Percentiles rank a stretch among this genome's conserved stretches.
Evolutionary conservation across 2,888 invertebrate species (phyloP).

Genomic region (Heliconius ismenius): DNA sequence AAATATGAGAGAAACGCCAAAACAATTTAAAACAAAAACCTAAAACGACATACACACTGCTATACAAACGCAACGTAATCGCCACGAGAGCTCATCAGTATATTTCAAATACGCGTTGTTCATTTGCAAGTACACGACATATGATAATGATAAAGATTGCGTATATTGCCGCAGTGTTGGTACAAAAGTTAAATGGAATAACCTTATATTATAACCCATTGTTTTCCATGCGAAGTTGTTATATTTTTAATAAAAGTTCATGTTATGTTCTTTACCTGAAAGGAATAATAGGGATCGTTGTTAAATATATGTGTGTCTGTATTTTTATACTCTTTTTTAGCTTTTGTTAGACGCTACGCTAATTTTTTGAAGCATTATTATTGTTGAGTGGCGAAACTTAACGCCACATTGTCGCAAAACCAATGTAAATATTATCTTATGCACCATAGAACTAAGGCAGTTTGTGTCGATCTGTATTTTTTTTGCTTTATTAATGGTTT

Average conservation of each 20-base stretch:
- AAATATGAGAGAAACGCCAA: no score
- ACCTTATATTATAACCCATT: slow-evolving; percentile 31
- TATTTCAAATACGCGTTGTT: slow-evolving; percentile 45
- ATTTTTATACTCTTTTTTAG: not conserved
- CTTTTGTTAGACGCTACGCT: no score
- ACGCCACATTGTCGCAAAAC: no score
- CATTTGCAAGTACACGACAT: slow-evolving; percentile 64
- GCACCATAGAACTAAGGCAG: no score
- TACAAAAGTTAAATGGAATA: slow-evolving; percentile 46
- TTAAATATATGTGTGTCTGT: not conserved
- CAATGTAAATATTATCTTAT: no score
- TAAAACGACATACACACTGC: not conserved
- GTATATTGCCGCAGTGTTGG: slow-evolving; percentile 49
- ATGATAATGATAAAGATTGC: slow-evolving; percentile 63
- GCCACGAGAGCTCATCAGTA: slow-evolving; percentile 51
- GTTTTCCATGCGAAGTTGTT: slow-evolving; percentile 17
- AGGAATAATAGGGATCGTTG: not conserved
- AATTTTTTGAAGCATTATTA: no score
- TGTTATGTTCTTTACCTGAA: not conserved
- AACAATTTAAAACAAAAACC: no score
- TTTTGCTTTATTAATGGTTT: no score
- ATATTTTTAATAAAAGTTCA: slow-evolving; percentile 20
- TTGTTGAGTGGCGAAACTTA: no score
- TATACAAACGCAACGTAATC: slow-evolving; percentile 16
- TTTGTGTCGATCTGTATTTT: no score